Percentiles rank a stretch among this genome's conserved stretches.
Evolutionary conservation across 2,888 invertebrate genomes (phyloP).

Genomic region (Mycalesis mineus): DNA sequence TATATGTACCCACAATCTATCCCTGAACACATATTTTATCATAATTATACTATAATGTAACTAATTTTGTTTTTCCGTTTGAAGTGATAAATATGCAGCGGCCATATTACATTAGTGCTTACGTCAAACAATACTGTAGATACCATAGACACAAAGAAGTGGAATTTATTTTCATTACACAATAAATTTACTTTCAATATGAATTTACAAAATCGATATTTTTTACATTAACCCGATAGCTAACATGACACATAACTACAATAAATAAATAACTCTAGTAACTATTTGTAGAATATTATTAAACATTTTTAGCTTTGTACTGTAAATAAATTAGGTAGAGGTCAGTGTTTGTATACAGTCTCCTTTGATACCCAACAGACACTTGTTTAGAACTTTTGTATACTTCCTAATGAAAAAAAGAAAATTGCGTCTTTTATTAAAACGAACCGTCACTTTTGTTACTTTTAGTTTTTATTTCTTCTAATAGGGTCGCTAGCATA

Average conservation of each 20-base stretch:
- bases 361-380: conserved; percentile 63
- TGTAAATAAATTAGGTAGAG: conserved; percentile 64
- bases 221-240: conserved; percentile 3
- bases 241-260: conserved; percentile 23
- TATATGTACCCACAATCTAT: neutral
- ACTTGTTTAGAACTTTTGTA: conserved; percentile 66
- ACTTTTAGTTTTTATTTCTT: conserved; percentile 23
- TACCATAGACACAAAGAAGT: neutral
- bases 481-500: conserved; percentile 37
- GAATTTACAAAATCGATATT: neutral
- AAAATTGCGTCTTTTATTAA: neutral
- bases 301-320: conserved; percentile 60
- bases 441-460: conserved; percentile 39
- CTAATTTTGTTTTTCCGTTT: neutral
- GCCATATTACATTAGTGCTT: conserved; percentile 49
- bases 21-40: neutral
- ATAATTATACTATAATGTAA: neutral
- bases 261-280: conserved; percentile 29
- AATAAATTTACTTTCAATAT: neutral
- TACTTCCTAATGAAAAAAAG: conserved; percentile 35
- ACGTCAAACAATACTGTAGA: neutral
- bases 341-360: conserved; percentile 66
- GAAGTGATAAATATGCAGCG: conserved; percentile 46
- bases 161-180: neutral
- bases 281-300: conserved; percentile 52